phyloP scores from a whole-genome alignment of 1,140 invertebrate genomes.

The Colletes latitarsis region DNA sequence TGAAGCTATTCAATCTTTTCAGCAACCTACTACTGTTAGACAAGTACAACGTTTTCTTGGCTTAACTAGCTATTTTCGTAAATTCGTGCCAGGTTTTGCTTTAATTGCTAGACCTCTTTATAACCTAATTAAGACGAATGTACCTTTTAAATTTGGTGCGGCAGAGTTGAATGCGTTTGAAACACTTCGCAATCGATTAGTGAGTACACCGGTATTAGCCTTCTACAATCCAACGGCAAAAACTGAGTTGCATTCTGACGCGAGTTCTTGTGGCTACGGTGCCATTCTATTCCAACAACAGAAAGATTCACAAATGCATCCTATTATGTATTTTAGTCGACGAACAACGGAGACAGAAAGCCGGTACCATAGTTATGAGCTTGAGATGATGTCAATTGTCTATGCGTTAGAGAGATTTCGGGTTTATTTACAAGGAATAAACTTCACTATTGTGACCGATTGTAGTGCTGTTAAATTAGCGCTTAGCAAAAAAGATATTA shows the following conservation, averaged over 20 bases:
- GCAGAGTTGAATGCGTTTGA: neutral
- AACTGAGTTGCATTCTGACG: neutral
- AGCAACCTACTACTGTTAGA: constrained; percentile 61
- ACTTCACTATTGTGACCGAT: neutral
- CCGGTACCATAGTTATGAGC: constrained; percentile 13
- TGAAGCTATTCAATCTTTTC: constrained; percentile 54
- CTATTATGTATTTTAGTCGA: constrained; percentile 6
- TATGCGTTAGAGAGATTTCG: neutral
- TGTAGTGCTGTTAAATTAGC: constrained; percentile 8
- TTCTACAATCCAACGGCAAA: neutral
- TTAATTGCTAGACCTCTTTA: constrained; percentile 64
- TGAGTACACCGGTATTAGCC: neutral
- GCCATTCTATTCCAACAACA: neutral
- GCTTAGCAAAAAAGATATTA: constrained; percentile 11
- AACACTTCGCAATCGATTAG: neutral
- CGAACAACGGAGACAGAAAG: neutral
- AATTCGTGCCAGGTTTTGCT: constrained; percentile 69
- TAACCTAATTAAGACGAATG: constrained; percentile 63
- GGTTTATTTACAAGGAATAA: neutral
- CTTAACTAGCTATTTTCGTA: constrained; percentile 71
- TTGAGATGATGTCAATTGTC: constrained; percentile 2
- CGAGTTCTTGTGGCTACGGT: too few species aligned
- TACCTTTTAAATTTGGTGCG: constrained; percentile 49
- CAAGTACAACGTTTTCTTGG: constrained; percentile 75
- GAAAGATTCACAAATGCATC: neutral